Evolutionary conservation across 2,888 invertebrate species (phyloP), one percentile per base, ranked within the genome.

Genomic region (Exocentrus adspersus): DNA sequence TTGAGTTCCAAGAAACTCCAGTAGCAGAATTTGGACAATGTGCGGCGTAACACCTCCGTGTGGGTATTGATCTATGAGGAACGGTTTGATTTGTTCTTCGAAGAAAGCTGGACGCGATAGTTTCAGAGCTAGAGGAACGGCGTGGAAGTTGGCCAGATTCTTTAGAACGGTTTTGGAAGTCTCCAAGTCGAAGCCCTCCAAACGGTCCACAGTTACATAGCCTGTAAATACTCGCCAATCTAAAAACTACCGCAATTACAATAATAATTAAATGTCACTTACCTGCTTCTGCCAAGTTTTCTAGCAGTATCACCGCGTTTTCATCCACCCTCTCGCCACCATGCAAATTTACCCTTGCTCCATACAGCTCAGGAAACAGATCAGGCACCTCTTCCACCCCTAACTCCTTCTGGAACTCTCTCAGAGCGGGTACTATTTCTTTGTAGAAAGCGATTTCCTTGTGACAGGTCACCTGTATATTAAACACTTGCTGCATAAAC

Each of bases 401-500:
- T 1, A 76, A 77, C 24, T 86, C 82, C 2, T 75, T 65, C 64
- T 87, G 85, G 10, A 87, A 69, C 21, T 80, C 70, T 10, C 80
- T 75, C 28, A 86, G 80, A 10, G 77, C 74, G 0, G 86, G 85
- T 1, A 84, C 71, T 14, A 87, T 71, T 10, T 79, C 77, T 24
- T 81, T 74, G 67, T 87, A 87, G 43, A 86, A 81, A 10, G 81
- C 81, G 56, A 83, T 84, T 75, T 87, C 87, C 3, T 85, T 84
- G 1, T 78, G 75, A 65, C 87, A 85, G 0, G 86, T 85, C 1
- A 82, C 79, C 58, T 83, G 79, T 2, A 84, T 84, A 64, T 86
- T 81, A 69, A 87, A 87, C 0, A 86, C 65, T 14, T 79, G 69
- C 73, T 82, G 81, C 16, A 85, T 84, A 20, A 83, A 75, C 32